These are phyloP conservation scores for Dolomedes plantarius DNA, from an alignment of 2,888 invertebrate genomes.

Conservation along the genomic window DNA sequence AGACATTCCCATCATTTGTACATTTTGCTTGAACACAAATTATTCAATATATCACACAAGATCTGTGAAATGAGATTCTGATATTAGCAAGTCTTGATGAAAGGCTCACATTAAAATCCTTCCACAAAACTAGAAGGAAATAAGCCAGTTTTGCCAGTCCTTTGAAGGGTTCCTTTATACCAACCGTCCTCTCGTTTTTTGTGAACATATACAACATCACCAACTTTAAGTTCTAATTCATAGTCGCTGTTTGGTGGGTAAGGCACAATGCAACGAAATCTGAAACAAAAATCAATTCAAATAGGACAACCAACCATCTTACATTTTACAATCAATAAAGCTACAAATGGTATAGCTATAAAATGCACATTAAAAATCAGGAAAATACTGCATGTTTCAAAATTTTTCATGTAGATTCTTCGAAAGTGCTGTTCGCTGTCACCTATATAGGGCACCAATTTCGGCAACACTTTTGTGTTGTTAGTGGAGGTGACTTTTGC, in stretches of 20 bases:
- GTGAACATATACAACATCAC: constrained; percentile 93
- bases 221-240: constrained; percentile 91
- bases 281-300: constrained; percentile 76
- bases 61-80: background rate
- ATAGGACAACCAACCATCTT: too few species aligned
- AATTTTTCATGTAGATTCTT: too few species aligned
- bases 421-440: too few species aligned
- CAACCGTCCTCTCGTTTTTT: constrained; percentile 95
- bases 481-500: too few species aligned
- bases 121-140: constrained; percentile 97
- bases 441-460: too few species aligned
- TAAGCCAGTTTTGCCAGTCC: constrained; percentile 93
- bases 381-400: too few species aligned
- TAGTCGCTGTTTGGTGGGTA: constrained; percentile 96
- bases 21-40: constrained; percentile 5
- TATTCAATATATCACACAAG: constrained; percentile 12
- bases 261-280: constrained; percentile 93
- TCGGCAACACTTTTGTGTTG: too few species aligned
- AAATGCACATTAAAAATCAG: too few species aligned
- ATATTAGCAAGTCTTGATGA: background rate
- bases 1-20: constrained; percentile 9
- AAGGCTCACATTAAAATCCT: constrained; percentile 79
- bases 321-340: too few species aligned
- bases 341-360: too few species aligned
- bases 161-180: constrained; percentile 93